These are phyloP conservation scores for Montipora foliosa DNA, from an alignment of 64 coral and sea anemone genomes.

Conservation along the genomic window DNA sequence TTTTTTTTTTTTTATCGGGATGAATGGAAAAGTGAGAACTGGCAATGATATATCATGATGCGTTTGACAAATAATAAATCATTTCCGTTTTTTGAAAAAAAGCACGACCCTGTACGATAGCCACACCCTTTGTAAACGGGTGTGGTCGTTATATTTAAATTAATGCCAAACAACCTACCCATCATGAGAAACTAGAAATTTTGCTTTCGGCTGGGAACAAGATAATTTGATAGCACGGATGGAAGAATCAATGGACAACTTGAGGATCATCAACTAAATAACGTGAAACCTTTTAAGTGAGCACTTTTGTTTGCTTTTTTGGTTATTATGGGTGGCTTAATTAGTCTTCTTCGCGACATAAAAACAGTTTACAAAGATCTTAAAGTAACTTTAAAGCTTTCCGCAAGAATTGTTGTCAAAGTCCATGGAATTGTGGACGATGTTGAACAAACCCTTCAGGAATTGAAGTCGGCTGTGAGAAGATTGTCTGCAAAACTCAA, in stretches of 20 bases:
- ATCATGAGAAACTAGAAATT: not conserved
- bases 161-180: not conserved
- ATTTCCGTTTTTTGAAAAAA: no score
- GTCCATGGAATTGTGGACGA: conserved; percentile 89
- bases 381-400: conserved; percentile 88
- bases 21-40: no score
- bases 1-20: no score
- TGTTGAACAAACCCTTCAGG: conserved; percentile 81
- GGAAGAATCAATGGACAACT: not conserved
- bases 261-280: not conserved
- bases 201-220: not conserved
- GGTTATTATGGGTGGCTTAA: conserved; percentile 74
- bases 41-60: no score
- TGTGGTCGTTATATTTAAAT: not conserved
- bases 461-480: conserved; percentile 74
- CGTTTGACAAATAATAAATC: no score
- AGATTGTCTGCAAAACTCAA: conserved; percentile 53
- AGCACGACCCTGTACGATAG: not conserved
- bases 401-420: conserved; percentile 89
- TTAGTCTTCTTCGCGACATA: conserved; percentile 80
- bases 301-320: not conserved
- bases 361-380: conserved; percentile 83
- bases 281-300: not conserved
- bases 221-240: not conserved
- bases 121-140: not conserved